Percentiles rank a stretch among this genome's conserved stretches.
Conservation (phyloP, 2,113 vertebrate genomes). For the Pituophis catenifer region DNA sequence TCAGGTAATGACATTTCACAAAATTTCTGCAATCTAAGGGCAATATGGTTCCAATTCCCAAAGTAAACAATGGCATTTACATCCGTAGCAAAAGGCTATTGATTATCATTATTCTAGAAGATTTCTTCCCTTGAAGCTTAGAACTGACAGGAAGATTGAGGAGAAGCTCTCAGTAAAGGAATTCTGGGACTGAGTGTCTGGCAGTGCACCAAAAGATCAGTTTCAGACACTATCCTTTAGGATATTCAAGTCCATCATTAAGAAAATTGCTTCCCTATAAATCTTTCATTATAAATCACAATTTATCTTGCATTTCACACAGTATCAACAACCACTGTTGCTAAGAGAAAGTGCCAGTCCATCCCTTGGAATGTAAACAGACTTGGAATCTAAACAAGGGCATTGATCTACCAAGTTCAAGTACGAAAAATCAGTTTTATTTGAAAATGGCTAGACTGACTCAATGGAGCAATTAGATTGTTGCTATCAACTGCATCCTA, state of each 20-base stretch:
- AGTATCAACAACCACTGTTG: neutral
- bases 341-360: conserved; percentile 17
- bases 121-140: conserved; percentile 54
- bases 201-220: conserved; percentile 30
- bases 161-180: conserved; percentile 42
- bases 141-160: conserved; percentile 51
- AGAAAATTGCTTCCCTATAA: conserved; percentile 19
- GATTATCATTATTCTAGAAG: conserved; percentile 61
- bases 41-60: conserved; percentile 64
- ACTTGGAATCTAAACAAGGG: conserved; percentile 24
- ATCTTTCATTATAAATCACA: neutral
- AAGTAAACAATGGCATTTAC: conserved; percentile 60
- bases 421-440: conserved; percentile 13
- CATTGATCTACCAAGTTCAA: neutral
- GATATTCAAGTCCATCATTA: conserved; percentile 18
- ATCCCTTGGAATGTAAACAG: neutral
- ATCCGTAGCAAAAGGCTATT: conserved; percentile 55
- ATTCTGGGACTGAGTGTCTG: conserved; percentile 24
- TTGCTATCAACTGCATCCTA: conserved; percentile 2
- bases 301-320: neutral
- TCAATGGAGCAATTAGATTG: neutral
- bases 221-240: conserved; percentile 16
- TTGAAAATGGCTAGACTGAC: neutral
- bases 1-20: conserved; percentile 68
- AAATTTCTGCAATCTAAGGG: conserved; percentile 57